A percentile compares a stretch with the other conserved stretches of the same genome.
These are phyloP conservation scores for Drosophila kepulauana DNA, from an alignment of 1,140 invertebrate species.

Conservation along the genomic window DNA sequence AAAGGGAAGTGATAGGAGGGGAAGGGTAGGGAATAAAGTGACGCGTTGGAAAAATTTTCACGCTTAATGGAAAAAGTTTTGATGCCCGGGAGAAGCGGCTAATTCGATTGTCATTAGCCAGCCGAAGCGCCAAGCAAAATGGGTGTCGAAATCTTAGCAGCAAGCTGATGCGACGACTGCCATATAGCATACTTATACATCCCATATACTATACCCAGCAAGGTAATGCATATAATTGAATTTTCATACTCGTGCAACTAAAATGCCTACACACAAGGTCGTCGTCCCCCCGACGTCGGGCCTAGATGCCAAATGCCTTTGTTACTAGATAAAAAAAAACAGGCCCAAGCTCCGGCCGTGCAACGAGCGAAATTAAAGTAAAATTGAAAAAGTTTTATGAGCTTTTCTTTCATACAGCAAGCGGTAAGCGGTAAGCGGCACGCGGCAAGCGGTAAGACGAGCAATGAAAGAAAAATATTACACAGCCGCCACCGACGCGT, in stretches of 20 bases:
- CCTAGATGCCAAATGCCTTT: constrained; percentile 62
- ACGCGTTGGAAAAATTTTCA: constrained; percentile 30
- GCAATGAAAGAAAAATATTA: constrained; percentile 75
- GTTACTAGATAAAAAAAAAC: constrained; percentile 66
- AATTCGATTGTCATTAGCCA: constrained; percentile 81
- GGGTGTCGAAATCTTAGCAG: constrained; percentile 22
- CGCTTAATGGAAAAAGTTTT: constrained; percentile 81
- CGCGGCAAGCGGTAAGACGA: constrained; percentile 17
- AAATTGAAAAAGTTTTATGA: constrained; percentile 85
- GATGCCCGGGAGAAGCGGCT: constrained; percentile 60
- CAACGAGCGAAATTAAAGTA: constrained; percentile 74
- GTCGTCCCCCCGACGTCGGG: not conserved
- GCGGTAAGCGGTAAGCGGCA: constrained; percentile 19
- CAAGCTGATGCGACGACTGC: constrained; percentile 1
- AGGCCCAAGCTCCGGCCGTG: constrained; percentile 38
- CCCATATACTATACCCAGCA: constrained; percentile 28
- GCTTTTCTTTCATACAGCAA: constrained; percentile 71
- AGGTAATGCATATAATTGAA: constrained; percentile 84
- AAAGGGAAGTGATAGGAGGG: constrained; percentile 10
- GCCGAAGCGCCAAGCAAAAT: constrained; percentile 50
- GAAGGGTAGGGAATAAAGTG: constrained; percentile 20
- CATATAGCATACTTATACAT: constrained; percentile 14
- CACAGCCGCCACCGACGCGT: constrained; percentile 74
- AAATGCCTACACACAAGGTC: constrained; percentile 55
- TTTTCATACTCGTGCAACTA: constrained; percentile 79